Evolutionary conservation across 2,113 vertebrate species (phyloP), one percentile per base, ranked within the genome.

Genomic region (Taurulus bubalis): DNA sequence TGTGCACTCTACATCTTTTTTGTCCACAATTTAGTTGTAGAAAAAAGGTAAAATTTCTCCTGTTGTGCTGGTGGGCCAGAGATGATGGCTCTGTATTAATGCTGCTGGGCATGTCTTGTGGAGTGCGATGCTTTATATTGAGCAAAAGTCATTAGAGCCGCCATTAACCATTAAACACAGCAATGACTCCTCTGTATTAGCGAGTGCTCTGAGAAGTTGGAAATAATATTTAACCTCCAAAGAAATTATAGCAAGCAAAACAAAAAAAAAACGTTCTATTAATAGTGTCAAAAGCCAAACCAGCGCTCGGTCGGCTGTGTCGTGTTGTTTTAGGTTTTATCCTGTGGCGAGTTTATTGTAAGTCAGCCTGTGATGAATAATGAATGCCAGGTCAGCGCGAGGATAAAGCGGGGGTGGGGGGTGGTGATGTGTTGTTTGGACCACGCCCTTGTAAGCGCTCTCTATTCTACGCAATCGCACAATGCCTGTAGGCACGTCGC

Each of bases 351-450:
- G 60, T 86, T 87, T 85, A 83, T 45, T 76, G 82, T 30, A 67
- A 67, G 68, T 84, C 32, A 69, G 71, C 47, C 38, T 79, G 58
- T 79, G 80, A 85, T 91, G 78, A 90, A 90, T 94, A 90, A 92
- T 92, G 63, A 81, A 91, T 91, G 83, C 53, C 8, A 60, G 77
- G 84, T 78, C 79, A 30, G 70, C 49, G 26, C 55, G 77, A 75
- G 70, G 74, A 71, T 83, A 59, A 84, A 87, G 47, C 51, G 22
- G 12, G 36, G 18, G 49, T 1, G 24, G 20, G 15, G 47, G 55
- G 28, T 32, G 12, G 56, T 22, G 28, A 76, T 80, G 76, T 71
- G 82, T 65, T 75, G 71, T 76, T 76, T 80, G 71, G 77, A 75
- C 82, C 87, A 77, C 84, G 4, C 89, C 88, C 87, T 72, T 64